phyloP scores from a whole-genome alignment of 2,113 vertebrate genomes.

The Calypte anna region DNA sequence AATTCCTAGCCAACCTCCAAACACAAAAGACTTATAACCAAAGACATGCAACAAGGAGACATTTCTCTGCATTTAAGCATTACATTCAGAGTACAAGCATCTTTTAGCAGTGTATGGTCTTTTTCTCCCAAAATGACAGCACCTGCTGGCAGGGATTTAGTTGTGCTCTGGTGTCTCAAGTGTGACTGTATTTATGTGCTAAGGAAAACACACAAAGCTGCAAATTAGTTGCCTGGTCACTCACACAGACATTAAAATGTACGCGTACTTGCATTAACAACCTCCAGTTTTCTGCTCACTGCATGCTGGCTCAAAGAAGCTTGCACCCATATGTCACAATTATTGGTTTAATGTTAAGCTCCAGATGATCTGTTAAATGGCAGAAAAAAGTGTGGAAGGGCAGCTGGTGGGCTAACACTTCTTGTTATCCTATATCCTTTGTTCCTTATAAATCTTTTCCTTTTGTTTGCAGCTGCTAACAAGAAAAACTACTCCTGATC shows the following conservation, averaged over 20 bases:
- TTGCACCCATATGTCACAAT: constrained; percentile 51
- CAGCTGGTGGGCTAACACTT: constrained; percentile 13
- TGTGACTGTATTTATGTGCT: background rate
- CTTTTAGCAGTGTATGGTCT: background rate
- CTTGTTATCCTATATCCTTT: constrained; percentile 13
- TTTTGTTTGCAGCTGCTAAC: background rate
- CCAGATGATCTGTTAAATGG: constrained; percentile 37
- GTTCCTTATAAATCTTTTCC: background rate
- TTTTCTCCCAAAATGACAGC: background rate
- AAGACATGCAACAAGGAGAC: constrained; percentile 14
- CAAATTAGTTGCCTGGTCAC: constrained; percentile 58
- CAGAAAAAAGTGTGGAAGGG: background rate
- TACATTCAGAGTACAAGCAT: constrained; percentile 22
- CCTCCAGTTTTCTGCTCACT: background rate
- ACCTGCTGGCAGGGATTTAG: constrained; percentile 35
- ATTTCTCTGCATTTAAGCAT: constrained; percentile 39
- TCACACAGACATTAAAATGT: constrained; percentile 1
- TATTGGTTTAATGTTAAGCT: constrained; percentile 34
- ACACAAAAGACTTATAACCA: constrained; percentile 49
- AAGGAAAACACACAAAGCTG: constrained; percentile 52
- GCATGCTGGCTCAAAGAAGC: constrained; percentile 13
- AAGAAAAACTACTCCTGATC: background rate
- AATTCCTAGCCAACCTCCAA: constrained; percentile 30
- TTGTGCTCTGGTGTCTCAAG: constrained; percentile 8
- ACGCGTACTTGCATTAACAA: background rate